Conservation (phyloP, 1,140 invertebrate species). For the Elymnias hypermnestra region DNA sequence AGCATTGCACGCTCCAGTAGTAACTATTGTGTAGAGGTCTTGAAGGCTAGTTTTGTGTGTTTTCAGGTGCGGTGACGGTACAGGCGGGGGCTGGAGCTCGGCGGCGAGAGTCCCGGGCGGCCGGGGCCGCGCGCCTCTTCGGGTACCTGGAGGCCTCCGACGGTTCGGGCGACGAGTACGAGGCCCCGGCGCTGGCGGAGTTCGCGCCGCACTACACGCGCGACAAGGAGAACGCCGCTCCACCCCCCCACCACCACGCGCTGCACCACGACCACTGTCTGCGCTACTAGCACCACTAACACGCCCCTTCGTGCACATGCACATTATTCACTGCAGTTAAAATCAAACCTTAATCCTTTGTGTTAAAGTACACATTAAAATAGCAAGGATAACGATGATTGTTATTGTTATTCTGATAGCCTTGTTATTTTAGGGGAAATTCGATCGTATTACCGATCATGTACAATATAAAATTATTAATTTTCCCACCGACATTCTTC, state of each 20-base stretch:
- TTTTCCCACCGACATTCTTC: too few species aligned
- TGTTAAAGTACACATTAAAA: too few species aligned
- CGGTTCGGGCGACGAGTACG: constrained; percentile 75
- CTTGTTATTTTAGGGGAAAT: too few species aligned
- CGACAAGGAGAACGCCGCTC: constrained; percentile 74
- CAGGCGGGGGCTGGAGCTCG: constrained; percentile 27
- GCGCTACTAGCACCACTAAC: constrained; percentile 42
- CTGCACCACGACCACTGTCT: constrained; percentile 65
- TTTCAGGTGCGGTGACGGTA: constrained; percentile 4
- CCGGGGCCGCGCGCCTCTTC: constrained; percentile 76
- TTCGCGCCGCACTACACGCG: constrained; percentile 51
- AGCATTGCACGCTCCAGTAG: too few species aligned
- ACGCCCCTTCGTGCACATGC: neutral
- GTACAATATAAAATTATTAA: too few species aligned
- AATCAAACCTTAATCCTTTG: too few species aligned
- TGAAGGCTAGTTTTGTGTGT: too few species aligned
- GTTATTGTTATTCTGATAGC: too few species aligned
- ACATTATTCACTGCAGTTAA: too few species aligned
- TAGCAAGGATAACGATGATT: too few species aligned
- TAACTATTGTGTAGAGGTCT: too few species aligned
- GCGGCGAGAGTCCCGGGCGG: constrained; percentile 62
- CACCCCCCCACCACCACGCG: constrained; percentile 43
- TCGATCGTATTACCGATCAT: too few species aligned
- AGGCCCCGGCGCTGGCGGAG: constrained; percentile 39
- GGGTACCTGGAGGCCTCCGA: constrained; percentile 79